phyloP scores from a whole-genome alignment of 2,113 vertebrate genomes.

The Onychostruthus taczanowskii region DNA sequence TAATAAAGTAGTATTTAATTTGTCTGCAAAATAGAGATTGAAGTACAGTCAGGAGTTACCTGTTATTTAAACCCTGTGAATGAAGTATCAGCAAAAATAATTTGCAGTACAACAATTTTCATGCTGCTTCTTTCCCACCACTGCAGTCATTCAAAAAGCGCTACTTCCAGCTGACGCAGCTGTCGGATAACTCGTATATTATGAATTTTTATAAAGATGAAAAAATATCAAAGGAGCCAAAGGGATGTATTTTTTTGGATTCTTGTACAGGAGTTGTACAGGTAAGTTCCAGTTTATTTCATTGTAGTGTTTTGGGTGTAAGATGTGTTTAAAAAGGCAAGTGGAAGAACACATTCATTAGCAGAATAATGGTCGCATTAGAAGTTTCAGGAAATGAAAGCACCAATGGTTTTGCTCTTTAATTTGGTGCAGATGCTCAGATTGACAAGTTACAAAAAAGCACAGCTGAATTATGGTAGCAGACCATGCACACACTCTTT shows the following conservation, averaged over 20 bases:
- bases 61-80: background rate
- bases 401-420: background rate
- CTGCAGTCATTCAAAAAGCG: slow-evolving; percentile 95
- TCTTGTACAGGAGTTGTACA: slow-evolving; percentile 96
- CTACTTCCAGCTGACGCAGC: slow-evolving; percentile 95
- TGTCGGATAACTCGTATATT: slow-evolving; percentile 97
- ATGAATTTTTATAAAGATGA: slow-evolving; percentile 99
- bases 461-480: background rate
- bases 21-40: background rate
- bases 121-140: background rate
- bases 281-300: slow-evolving; percentile 73
- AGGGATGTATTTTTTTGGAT: slow-evolving; percentile 98
- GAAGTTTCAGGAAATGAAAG: background rate
- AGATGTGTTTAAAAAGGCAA: background rate
- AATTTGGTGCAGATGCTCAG: background rate
- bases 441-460: background rate
- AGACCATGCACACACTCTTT: background rate
- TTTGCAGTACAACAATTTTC: background rate
- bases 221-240: slow-evolving; percentile 98
- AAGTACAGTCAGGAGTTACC: background rate
- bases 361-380: background rate
- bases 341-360: fast-evolving
- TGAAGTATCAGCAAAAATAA: background rate
- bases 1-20: background rate
- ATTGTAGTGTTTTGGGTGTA: background rate